Evolutionary conservation across 2,113 vertebrate species (phyloP).

Genomic region (Acanthisitta chloris): DNA sequence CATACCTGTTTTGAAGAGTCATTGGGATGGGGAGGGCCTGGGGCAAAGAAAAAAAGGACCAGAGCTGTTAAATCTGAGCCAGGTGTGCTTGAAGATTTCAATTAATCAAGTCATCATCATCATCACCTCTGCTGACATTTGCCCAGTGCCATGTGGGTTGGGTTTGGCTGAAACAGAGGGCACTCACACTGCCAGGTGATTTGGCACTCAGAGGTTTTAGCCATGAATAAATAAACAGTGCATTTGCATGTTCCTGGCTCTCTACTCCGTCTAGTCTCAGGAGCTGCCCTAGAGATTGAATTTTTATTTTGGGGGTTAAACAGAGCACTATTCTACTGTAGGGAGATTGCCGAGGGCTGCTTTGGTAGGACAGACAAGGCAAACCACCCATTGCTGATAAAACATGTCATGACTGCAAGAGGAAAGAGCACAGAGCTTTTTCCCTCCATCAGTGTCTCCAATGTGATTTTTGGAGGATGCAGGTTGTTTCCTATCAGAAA

Average conservation of each 20-base stretch:
- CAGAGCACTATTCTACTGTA: not conserved
- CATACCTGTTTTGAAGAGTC: not conserved
- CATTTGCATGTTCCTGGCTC: not conserved
- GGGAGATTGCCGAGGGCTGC: not conserved
- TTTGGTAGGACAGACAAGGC: not conserved
- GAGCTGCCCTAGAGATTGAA: not conserved
- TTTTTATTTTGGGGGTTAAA: not conserved
- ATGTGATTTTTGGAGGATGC: not conserved
- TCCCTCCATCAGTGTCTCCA: not conserved
- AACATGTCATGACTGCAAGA: not conserved
- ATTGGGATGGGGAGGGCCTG: not conserved
- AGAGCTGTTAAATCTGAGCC: not conserved
- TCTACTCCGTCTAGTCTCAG: not conserved
- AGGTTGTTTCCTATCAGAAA: not conserved
- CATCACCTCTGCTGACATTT: not conserved
- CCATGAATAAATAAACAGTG: not conserved
- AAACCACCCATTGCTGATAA: not conserved
- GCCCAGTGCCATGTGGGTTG: not conserved
- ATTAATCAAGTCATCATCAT: not conserved
- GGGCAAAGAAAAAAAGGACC: not conserved
- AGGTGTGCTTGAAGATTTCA: not conserved
- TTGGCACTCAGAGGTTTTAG: not conserved
- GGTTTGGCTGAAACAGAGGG: not conserved
- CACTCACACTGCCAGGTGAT: accelerated
- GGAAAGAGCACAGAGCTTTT: not conserved